Base-by-base conservation (phyloP, 2,797 vertebrate species). In the Falco concolor region DNA sequence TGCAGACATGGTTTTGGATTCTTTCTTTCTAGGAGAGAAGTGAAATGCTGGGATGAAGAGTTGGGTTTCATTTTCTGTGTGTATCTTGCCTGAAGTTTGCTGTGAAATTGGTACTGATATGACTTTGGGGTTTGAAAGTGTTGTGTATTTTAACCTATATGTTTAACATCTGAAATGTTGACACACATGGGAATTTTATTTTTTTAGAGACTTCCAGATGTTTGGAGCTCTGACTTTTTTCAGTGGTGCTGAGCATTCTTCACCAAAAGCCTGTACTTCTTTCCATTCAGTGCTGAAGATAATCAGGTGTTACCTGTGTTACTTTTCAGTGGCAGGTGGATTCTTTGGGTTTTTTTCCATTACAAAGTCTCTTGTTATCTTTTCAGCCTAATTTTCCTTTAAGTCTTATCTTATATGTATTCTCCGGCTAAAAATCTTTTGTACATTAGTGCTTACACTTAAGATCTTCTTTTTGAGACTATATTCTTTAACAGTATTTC, bases 401-500 rank as follows among this genome's bases (percentile, higher is more conserved):
- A 81, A 76, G 23, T 44, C 9, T 64, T 70, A 42, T 86, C n/a
- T 38, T 38, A 74, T 77, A 69, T 5, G 3, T 77, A 38, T 80
- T 47, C 9, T 27, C 7, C 28, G 85, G 23, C 56, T 73, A 50
- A 89, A 65, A 75, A 19, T 44, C 30, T 32, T 72, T 25, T 9
- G 4, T 44, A 60, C 2, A 1, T 59, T 69, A 69, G n/a, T 61
- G 11, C 25, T 91, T 88, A 86, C 45, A 65, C 22, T 38, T 72
- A 30, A 64, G 36, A 27, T 28, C 28, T 59, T 64, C 22, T 84
- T 94, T 60, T 64, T 72, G 12, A 73, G 17, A 24, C 30, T 34
- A 4, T 61, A 9, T 68, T 64, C 28, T 94, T 82, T 89, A 56
- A 50, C 63, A 79, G 1, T 72, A 40, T 94, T 94, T 94, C 40